Percentiles rank a stretch among this genome's conserved stretches.
phyloP scores from a whole-genome alignment of 2,888 invertebrate species.

The Noctuana brunneofusca region DNA sequence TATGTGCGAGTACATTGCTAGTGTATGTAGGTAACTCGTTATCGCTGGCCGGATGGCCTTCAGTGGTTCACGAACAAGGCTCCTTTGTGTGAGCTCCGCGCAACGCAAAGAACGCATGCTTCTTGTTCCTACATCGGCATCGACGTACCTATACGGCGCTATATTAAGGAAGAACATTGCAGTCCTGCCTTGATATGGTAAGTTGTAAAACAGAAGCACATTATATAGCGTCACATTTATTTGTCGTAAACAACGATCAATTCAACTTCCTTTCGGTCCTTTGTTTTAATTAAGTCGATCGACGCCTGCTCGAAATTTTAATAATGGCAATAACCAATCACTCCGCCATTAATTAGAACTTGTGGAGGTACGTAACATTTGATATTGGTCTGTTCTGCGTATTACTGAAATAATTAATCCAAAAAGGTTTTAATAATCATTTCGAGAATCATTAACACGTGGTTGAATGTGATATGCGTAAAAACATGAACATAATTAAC shows the following conservation, averaged over 20 bases:
- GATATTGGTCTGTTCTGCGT: not conserved
- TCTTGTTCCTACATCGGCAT: slow-evolving; percentile 33
- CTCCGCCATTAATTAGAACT: slow-evolving; percentile 11
- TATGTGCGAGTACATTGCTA: slow-evolving; percentile 62
- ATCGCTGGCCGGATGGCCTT: slow-evolving; percentile 72
- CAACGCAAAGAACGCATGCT: slow-evolving; percentile 25
- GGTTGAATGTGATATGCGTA: slow-evolving; percentile 8
- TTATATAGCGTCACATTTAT: slow-evolving; percentile 26
- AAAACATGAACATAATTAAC: slow-evolving; percentile 26
- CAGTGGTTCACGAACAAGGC: slow-evolving; percentile 78
- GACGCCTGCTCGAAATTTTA: slow-evolving; percentile 24
- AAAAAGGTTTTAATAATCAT: slow-evolving; percentile 17
- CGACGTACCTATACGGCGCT: slow-evolving; percentile 43
- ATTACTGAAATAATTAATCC: slow-evolving; percentile 5
- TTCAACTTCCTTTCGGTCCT: slow-evolving; percentile 19
- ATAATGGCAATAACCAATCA: slow-evolving; percentile 20
- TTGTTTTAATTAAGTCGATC: slow-evolving; percentile 25
- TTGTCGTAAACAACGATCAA: slow-evolving; percentile 28
- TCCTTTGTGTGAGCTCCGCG: slow-evolving; percentile 56
- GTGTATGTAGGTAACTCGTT: slow-evolving; percentile 65
- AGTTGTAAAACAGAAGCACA: slow-evolving; percentile 27
- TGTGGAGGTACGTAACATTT: slow-evolving; percentile 4
- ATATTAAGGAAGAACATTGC: slow-evolving; percentile 46
- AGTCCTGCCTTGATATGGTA: slow-evolving; percentile 40
- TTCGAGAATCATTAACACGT: slow-evolving; percentile 3